A percentile compares a stretch with the other conserved stretches of the same genome.
These are phyloP conservation scores for Rhagium mordax DNA, from an alignment of 2,888 invertebrate species.

Conservation along the genomic window DNA sequence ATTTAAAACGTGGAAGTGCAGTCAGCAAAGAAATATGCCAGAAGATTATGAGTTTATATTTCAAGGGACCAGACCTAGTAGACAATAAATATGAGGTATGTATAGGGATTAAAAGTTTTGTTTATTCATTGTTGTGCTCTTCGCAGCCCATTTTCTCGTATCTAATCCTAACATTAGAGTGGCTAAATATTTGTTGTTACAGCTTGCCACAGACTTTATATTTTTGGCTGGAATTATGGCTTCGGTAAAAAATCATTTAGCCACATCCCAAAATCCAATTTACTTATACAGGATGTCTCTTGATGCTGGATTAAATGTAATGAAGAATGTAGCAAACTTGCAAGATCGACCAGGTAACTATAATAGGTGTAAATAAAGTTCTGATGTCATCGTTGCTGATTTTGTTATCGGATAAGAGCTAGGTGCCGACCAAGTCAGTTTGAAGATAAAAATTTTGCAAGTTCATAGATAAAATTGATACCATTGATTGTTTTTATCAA, in stretches of 20 bases:
- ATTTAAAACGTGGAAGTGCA: slow-evolving; percentile 50
- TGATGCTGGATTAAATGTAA: slow-evolving; percentile 52
- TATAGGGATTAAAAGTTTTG: slow-evolving; percentile 26
- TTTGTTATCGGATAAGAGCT: no score
- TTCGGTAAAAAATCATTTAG: slow-evolving; percentile 55
- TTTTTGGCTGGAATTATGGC: slow-evolving; percentile 56
- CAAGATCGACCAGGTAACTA: slow-evolving; percentile 32
- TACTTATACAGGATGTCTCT: slow-evolving; percentile 62
- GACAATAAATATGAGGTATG: slow-evolving; percentile 31
- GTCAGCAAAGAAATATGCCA: slow-evolving; percentile 61
- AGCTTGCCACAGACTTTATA: slow-evolving; percentile 57
- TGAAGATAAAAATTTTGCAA: no score
- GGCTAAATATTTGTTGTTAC: no score
- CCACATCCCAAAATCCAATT: slow-evolving; percentile 56
- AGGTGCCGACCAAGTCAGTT: no score
- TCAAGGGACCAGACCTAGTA: slow-evolving; percentile 11
- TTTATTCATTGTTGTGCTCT: no score
- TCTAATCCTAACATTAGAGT: no score
- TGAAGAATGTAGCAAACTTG: slow-evolving; percentile 39
- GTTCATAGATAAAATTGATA: no score
- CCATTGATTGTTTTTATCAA: no score
- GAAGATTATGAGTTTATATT: slow-evolving; percentile 59
- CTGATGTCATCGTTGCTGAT: no score
- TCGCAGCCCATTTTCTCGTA: no score
- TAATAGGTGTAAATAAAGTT: no score